Evolutionary conservation across 1,140 invertebrate genomes (phyloP), one percentile per base, ranked within the genome.

Genomic region (Scaptomyza montana): DNA sequence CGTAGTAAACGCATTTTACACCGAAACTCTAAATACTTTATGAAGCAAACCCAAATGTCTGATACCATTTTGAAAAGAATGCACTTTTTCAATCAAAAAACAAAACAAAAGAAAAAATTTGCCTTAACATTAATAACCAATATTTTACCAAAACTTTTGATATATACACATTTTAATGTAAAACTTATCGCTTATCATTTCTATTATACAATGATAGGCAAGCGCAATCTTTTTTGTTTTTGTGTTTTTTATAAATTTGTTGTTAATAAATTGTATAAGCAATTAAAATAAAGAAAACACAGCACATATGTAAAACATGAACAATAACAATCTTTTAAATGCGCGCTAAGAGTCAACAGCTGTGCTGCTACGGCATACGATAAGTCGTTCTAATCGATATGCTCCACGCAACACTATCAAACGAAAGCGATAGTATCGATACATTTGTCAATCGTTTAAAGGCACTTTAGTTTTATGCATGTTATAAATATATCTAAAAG

Each of bases 101-200:
- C 21, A 25, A 33, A 33, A 33, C 28, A 16, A 59, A 59, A 46
- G 33, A 25, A 50, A 63, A 53, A 30, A 68, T 63, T 78, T 78
- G 76, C 76, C 76, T 78, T 78, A 76, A 78, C 39, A 74, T 49
- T 54, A 67, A 53, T 63, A 74, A 78, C 55, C 73, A 67, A 6
- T 66, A 66, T 78, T 78, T 63, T 78, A 78, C 65, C 71, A 71
- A 36, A 5, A 78, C 75, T 78, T 78, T 78, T 78, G 67, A 78
- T 78, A 78, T 71, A 71, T 72, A 78, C 76, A 63, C 60, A 46
- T 76, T 78, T 75, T 68, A 67, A 64, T 51, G 71, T 57, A 62
- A 63, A 67, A 55, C 54, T 61, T 70, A 59, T 53, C 39, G 67
- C 56, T 47, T 53, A 75, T 75, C 75, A 75, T 77, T 77, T 77